These are phyloP conservation scores for Rhincodon typus DNA, from an alignment of 2,797 vertebrate genomes.

Conservation along the genomic window DNA sequence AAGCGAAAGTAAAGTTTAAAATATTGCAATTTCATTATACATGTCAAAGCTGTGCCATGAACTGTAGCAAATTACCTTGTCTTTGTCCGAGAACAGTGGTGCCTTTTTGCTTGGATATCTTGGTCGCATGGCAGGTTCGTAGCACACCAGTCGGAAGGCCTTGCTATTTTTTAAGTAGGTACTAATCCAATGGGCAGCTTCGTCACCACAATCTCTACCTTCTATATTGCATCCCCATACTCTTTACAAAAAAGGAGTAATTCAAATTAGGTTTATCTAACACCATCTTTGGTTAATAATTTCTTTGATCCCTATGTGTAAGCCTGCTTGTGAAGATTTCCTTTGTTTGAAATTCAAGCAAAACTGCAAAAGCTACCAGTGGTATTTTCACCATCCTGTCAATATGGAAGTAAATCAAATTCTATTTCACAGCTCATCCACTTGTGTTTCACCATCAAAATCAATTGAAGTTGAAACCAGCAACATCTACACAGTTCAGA, in stretches of 20 bases:
- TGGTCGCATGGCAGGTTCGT: conserved; percentile 68
- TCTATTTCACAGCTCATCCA: background rate
- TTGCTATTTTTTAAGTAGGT: conserved; percentile 62
- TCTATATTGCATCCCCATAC: conserved; percentile 71
- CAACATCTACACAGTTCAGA: background rate
- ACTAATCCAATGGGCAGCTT: conserved; percentile 74
- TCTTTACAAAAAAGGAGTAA: conserved; percentile 51
- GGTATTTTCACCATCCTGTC: background rate
- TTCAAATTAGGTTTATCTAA: background rate
- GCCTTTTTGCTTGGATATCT: conserved; percentile 51
- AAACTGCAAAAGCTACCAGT: background rate
- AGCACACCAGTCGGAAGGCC: conserved; percentile 74
- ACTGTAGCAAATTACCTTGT: conserved; percentile 61
- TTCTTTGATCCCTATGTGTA: background rate
- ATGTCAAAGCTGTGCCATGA: background rate
- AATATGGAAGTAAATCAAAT: background rate
- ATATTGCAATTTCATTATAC: background rate
- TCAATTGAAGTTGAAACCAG: background rate
- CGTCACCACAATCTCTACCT: conserved; percentile 82
- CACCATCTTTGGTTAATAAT: background rate
- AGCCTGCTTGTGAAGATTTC: background rate
- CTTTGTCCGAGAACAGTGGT: conserved; percentile 49
- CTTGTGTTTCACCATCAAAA: background rate
- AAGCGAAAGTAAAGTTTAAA: background rate
- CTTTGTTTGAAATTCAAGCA: background rate